phyloP scores from a whole-genome alignment of 2,113 vertebrate species.

The Phrynosoma blainvillii region DNA sequence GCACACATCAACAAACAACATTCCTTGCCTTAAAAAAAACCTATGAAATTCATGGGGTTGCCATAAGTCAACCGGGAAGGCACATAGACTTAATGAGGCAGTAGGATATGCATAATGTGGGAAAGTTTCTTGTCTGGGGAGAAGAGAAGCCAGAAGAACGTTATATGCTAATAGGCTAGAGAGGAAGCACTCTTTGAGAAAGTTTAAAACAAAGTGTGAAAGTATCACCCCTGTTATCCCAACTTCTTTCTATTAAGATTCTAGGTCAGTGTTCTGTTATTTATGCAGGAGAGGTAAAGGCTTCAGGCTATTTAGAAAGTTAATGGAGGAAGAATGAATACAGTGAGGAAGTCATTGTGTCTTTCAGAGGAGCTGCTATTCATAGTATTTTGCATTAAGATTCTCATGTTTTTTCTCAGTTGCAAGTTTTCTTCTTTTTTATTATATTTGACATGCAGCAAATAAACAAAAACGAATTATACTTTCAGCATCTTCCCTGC shows the following conservation, averaged over 20 bases:
- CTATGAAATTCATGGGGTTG: no score
- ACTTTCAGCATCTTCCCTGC: slow-evolving; percentile 10
- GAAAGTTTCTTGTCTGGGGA: not conserved
- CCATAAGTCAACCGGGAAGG: no score
- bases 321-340: not conserved
- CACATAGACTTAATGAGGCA: no score
- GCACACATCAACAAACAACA: no score
- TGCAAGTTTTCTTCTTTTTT: not conserved
- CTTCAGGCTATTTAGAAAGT: slow-evolving; percentile 15
- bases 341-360: not conserved
- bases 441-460: slow-evolving; percentile 6
- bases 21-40: no score
- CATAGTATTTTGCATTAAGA: slow-evolving; percentile 6
- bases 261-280: slow-evolving; percentile 10
- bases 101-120: not conserved
- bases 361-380: slow-evolving; percentile 23
- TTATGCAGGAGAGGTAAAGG: slow-evolving; percentile 14
- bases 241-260: slow-evolving; percentile 22
- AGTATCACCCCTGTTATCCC: not conserved
- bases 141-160: not conserved
- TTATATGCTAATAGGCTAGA: not conserved
- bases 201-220: not conserved
- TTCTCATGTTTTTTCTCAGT: not conserved
- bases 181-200: not conserved
- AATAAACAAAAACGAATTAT: slow-evolving; percentile 41